Evolutionary conservation across 2,888 invertebrate genomes (phyloP), one percentile per base, ranked within the genome.

Genomic region (Mesodorylaimus sp.): DNA sequence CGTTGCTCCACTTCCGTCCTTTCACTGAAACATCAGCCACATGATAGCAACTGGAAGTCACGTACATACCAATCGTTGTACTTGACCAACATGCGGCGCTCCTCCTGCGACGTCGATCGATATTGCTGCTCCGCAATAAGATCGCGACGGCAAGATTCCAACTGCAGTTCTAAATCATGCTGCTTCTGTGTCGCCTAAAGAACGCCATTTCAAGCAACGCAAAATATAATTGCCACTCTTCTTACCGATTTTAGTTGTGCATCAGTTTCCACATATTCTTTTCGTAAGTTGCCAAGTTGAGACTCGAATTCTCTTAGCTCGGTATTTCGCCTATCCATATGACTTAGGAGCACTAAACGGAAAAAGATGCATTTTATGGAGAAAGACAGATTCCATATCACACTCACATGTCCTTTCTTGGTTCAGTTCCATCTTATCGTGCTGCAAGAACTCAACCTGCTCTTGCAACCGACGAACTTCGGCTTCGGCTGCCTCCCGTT

Each of bases 71-170:
- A 16, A 10, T 16, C 10, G 16, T 10, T 10, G 16, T 32, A 32
- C 32, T 16, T 32, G 32, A 32, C 16, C 32, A 32, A 32, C 16
- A 7, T 7, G 7, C 16, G 32, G 16, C 32, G 32, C 32, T 32
- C 32, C 16, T 32, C 16, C 10, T 32, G 32, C 32, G 32, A n/a
- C 32, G 32, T 32, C 16, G 32, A 10, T 32, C 32, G 32, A 32
- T 10, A 32, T 32, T 7, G 7, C 32, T 32, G 32, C 16, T 32
- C 16, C 10, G 7, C 16, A 10, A 32, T 32, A 7, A 32, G 16
- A 7, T 47, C 48, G 19, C 48, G 48, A 16, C 44, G 44, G n/a
- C 42, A 39, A 5, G 48, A 39, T 7, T 24, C 48, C 41, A 47
- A 47, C 41, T 47, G 28, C 7, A 45, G 42, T 23, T 26, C 25